A percentile compares a stretch with the other conserved stretches of the same genome.
phyloP scores from a whole-genome alignment of 2,888 invertebrate genomes.

The Trichogramma evanescens region DNA sequence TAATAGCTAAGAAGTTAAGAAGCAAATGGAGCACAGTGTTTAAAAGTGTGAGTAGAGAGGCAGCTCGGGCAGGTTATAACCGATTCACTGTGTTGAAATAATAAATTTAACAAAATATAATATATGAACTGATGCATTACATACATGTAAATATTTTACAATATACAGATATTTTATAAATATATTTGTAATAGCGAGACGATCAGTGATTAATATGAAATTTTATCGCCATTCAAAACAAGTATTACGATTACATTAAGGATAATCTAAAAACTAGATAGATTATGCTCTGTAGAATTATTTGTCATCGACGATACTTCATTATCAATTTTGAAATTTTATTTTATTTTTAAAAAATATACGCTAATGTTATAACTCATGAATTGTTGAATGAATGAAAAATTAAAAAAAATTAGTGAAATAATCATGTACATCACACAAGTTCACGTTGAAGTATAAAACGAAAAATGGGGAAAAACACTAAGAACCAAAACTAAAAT shows the following conservation, averaged over 20 bases:
- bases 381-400: slow-evolving; percentile 14
- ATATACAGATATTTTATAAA: slow-evolving; percentile 29
- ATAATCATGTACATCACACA: slow-evolving; percentile 1
- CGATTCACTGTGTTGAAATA: slow-evolving; percentile 38
- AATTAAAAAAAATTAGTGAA: slow-evolving; percentile 2
- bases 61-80: slow-evolving; percentile 46
- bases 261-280: slow-evolving; percentile 18
- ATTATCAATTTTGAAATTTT: slow-evolving; percentile 7
- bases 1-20: background rate
- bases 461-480: slow-evolving; percentile 1
- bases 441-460: background rate
- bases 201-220: slow-evolving; percentile 17
- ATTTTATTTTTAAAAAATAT: background rate
- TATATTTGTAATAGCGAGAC: slow-evolving; percentile 27
- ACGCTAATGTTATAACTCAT: slow-evolving; percentile 4
- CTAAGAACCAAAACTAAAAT: slow-evolving; percentile 19
- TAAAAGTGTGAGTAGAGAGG: slow-evolving; percentile 33
- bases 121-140: slow-evolving; percentile 28
- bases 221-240: slow-evolving; percentile 19
- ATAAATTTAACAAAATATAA: background rate
- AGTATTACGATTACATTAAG: slow-evolving; percentile 21
- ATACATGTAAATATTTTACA: slow-evolving; percentile 40
- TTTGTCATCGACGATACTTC: background rate
- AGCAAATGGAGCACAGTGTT: slow-evolving; percentile 21
- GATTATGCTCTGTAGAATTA: slow-evolving; percentile 20